Evolutionary conservation across 2,888 invertebrate species (phyloP).

Genomic region (Cheilosia scutellata): DNA sequence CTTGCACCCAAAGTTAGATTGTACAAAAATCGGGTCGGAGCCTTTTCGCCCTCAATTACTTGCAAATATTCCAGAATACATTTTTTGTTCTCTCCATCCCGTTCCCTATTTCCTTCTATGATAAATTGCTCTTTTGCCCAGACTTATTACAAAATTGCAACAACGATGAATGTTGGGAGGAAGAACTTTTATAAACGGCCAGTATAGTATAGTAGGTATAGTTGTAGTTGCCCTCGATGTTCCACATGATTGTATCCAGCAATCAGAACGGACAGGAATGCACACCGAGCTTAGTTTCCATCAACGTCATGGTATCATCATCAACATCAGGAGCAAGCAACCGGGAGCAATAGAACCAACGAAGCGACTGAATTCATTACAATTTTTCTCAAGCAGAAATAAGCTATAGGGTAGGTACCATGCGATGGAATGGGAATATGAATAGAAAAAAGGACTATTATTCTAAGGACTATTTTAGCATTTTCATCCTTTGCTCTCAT

Average conservation of each 20-base stretch:
- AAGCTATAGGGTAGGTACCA: constrained; percentile 68
- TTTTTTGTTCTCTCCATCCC: constrained; percentile 22
- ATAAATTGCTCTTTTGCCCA: constrained; percentile 74
- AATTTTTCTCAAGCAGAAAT: constrained; percentile 74
- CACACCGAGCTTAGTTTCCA: constrained; percentile 75
- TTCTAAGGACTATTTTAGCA: constrained; percentile 74
- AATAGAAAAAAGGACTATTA: constrained; percentile 58
- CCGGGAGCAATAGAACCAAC: constrained; percentile 51
- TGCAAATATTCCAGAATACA: constrained; percentile 61
- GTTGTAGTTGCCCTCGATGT: constrained; percentile 66
- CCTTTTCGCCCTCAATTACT: constrained; percentile 62
- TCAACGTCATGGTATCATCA: constrained; percentile 75
- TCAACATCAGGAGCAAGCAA: constrained; percentile 62
- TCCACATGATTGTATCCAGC: constrained; percentile 73
- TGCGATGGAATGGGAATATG: constrained; percentile 32
- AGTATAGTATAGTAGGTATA: neutral
- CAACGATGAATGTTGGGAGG: constrained; percentile 53
- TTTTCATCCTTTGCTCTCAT: constrained; percentile 69
- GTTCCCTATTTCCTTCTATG: constrained; percentile 56
- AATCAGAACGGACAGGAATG: constrained; percentile 72
- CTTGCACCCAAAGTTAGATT: constrained; percentile 35
- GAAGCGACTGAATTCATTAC: constrained; percentile 73
- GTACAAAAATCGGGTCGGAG: constrained; percentile 16
- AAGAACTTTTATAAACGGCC: constrained; percentile 57
- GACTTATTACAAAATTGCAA: constrained; percentile 75